phyloP scores from a whole-genome alignment of 2,797 vertebrate species.

The Chrysocyon brachyurus region DNA sequence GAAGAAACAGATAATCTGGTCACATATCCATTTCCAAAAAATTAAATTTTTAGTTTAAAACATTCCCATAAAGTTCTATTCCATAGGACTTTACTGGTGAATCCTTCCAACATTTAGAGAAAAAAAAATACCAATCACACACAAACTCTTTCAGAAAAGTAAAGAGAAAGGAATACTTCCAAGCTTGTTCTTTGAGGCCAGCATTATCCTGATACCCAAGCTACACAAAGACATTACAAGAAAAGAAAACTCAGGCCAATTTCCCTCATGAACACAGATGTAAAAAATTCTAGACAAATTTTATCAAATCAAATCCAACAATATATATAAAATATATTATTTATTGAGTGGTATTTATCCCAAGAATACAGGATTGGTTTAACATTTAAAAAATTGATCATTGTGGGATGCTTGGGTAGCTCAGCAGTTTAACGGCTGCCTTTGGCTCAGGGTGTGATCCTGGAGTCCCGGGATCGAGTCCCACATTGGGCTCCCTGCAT shows the following conservation, averaged over 20 bases:
- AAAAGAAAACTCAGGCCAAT: conserved; percentile 10
- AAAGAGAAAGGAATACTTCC: conserved; percentile 22
- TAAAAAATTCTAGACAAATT: conserved; percentile 60
- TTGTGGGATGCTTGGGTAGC: not conserved
- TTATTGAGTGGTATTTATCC: not conserved
- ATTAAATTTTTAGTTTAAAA: conserved; percentile 34
- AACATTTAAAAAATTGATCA: conserved; percentile 47
- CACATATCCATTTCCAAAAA: not conserved
- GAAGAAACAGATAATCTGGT: conserved; percentile 2
- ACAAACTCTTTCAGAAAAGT: conserved; percentile 31
- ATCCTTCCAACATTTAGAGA: conserved; percentile 19
- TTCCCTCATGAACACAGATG: not conserved
- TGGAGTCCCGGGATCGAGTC: no score
- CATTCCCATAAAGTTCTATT: not conserved
- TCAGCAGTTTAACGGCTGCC: no score
- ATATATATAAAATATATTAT: conserved; percentile 21
- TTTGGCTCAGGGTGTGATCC: no score
- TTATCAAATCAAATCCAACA: conserved; percentile 43
- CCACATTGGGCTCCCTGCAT: no score
- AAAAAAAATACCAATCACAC: not conserved
- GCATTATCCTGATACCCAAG: not conserved
- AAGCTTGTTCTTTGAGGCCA: conserved; percentile 15
- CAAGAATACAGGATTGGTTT: conserved; percentile 27
- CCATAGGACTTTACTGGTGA: not conserved
- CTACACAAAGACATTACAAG: not conserved